Evolutionary conservation across 2,888 invertebrate genomes (phyloP), one percentile per base, ranked within the genome.

Genomic region (Sinhomidia bicolor): DNA sequence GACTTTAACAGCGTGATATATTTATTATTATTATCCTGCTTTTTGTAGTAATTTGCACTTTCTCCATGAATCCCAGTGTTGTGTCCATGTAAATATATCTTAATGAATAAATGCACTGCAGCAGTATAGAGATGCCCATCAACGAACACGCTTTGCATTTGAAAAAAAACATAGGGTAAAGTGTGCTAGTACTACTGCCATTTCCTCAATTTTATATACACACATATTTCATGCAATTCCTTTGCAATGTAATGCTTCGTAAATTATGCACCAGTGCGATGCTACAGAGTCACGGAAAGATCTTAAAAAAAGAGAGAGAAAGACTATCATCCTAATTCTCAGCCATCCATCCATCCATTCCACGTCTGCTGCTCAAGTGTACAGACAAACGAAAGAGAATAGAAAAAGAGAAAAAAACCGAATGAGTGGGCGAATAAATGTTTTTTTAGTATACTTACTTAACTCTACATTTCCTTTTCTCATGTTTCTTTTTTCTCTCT

Each of bases 251-350:
- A 79, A 88, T 89, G 71, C 76, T 88, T 76, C 79, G 85, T 90
- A 90, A 89, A 90, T 90, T 90, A 90, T 90, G 89, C 90, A n/a
- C n/a, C n/a, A 90, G 82, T 54, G 82, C 82, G 79, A 68, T 83
- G 68, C 51, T 29, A 76, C 51, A 74, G 74, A 76, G 51, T 51
- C 76, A 51, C 47, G 76, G 76, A 76, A 51, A 47, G 36, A 23
- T 14, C 51, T 51, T n/a, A n/a, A n/a, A n/a, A n/a, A n/a, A n/a
- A n/a, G n/a, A n/a, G n/a, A n/a, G n/a, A n/a, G n/a, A 51, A 57
- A 23, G 10, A 57, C 76, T 54, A 76, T 54, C 76, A 51, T 76
- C 76, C n/a, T 76, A 17, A 76, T 76, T 54, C 51, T 76, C 76
- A 76, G 51, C 76, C 51, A 36, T 36, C n/a, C 47, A 47, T 47